Percentiles rank a stretch among this genome's conserved stretches.
phyloP scores from a whole-genome alignment of 2,888 invertebrate genomes.

The Campoplex capitator region DNA sequence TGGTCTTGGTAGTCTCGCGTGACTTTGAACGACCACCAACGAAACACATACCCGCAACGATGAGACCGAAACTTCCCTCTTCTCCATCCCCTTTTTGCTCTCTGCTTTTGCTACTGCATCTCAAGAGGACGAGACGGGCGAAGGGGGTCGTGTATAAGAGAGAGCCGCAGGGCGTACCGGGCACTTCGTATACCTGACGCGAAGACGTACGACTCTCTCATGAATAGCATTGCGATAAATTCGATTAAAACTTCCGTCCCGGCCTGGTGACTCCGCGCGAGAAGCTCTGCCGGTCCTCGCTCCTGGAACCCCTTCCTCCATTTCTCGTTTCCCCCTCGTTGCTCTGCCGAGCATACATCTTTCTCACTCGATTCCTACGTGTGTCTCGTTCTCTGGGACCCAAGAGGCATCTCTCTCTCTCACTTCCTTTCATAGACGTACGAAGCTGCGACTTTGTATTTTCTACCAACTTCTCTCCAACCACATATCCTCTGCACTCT shows the following conservation, averaged over 20 bases:
- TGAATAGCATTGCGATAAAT: slow-evolving; percentile 84
- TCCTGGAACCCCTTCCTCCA: slow-evolving; percentile 68
- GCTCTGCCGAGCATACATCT: slow-evolving; percentile 59
- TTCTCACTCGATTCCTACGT: slow-evolving; percentile 49
- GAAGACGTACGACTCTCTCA: slow-evolving; percentile 82
- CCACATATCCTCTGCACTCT: slow-evolving; percentile 31
- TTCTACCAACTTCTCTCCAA: slow-evolving; percentile 32
- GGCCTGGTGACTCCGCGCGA: slow-evolving; percentile 75
- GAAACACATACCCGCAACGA: slow-evolving; percentile 35
- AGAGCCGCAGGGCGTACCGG: slow-evolving; percentile 68
- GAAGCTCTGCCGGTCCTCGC: slow-evolving; percentile 57
- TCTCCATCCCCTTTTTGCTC: slow-evolving; percentile 6
- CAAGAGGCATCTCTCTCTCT: slow-evolving; percentile 11
- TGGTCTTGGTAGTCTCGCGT: slow-evolving; percentile 62
- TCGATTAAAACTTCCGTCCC: slow-evolving; percentile 83
- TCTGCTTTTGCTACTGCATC: slow-evolving; percentile 50
- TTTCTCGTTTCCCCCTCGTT: slow-evolving; percentile 7
- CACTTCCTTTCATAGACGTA: slow-evolving; percentile 32
- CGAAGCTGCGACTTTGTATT: slow-evolving; percentile 57
- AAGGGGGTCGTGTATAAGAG: slow-evolving; percentile 13
- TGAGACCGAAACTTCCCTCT: slow-evolving; percentile 29
- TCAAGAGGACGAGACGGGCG: slow-evolving; percentile 63
- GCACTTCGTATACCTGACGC: slow-evolving; percentile 78
- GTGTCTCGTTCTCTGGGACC: slow-evolving; percentile 30
- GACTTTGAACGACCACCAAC: slow-evolving; percentile 52